These are phyloP conservation scores for Rhizomys pruinosus DNA, from an alignment of 2,113 vertebrate genomes.

Conservation along the genomic window DNA sequence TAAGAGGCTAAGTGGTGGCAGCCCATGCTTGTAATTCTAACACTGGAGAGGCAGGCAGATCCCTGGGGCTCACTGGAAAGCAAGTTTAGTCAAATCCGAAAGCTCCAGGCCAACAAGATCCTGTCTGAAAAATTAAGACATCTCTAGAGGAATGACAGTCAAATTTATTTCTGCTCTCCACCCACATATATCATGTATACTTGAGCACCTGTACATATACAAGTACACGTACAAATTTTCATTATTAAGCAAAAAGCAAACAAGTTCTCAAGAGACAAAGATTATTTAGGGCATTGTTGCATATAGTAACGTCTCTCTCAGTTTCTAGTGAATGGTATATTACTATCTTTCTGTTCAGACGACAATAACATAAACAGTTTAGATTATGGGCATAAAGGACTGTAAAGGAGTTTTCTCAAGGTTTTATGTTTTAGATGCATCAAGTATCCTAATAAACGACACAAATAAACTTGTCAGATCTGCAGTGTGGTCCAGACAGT, in stretches of 20 bases:
- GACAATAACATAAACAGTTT: conserved; percentile 29
- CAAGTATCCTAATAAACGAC: conserved; percentile 17
- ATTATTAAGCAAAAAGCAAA: conserved; percentile 19
- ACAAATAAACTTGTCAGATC: neutral
- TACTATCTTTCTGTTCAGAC: neutral
- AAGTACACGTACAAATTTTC: neutral
- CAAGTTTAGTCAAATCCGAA: neutral
- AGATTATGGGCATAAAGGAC: neutral
- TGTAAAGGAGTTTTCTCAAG: conserved; percentile 24
- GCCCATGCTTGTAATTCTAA: too few species aligned
- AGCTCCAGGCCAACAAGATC: neutral
- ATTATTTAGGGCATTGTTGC: neutral
- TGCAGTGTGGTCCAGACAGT: neutral
- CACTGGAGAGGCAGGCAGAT: neutral
- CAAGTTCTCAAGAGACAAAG: neutral
- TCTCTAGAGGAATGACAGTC: neutral
- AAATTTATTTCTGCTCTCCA: neutral
- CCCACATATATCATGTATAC: too few species aligned
- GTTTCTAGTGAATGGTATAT: neutral
- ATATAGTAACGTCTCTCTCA: neutral
- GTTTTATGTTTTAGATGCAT: neutral
- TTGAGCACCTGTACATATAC: neutral
- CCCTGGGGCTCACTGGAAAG: neutral
- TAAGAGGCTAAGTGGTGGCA: too few species aligned
- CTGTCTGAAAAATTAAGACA: neutral